Percentiles rank a stretch among this genome's conserved stretches.
phyloP scores from a whole-genome alignment of 2,888 invertebrate genomes.

The Fabriciana adippe region DNA sequence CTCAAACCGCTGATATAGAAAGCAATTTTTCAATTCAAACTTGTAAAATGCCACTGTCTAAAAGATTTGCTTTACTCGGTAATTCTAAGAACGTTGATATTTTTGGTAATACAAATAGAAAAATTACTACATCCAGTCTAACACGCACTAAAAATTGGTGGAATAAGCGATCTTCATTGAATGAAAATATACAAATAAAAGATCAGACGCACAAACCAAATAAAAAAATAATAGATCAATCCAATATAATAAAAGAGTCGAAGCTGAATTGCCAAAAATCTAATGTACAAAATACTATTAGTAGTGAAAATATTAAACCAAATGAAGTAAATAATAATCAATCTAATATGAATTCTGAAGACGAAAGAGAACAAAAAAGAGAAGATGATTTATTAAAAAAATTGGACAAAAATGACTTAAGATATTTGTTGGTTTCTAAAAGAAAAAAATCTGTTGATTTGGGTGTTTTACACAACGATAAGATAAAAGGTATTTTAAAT shows the following conservation, averaged over 20 bases:
- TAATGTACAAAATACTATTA: neutral
- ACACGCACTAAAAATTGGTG: conserved; percentile 15
- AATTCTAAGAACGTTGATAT: neutral
- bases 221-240: conserved; percentile 1
- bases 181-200: neutral
- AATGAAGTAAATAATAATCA: neutral
- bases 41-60: conserved; percentile 40
- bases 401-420: conserved; percentile 50
- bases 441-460: conserved; percentile 42
- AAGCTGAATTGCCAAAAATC: neutral
- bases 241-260: conserved; percentile 21
- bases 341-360: neutral
- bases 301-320: neutral
- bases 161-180: neutral
- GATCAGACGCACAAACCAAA: neutral
- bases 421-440: conserved; percentile 51
- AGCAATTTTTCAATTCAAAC: conserved; percentile 36
- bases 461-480: neutral
- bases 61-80: conserved; percentile 39
- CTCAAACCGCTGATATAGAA: conserved; percentile 25
- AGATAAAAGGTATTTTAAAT: conserved; percentile 19
- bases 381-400: conserved; percentile 1
- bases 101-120: neutral
- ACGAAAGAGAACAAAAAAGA: neutral
- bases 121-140: neutral